Percentiles rank a stretch among this genome's conserved stretches.
Conservation (phyloP, 2,113 vertebrate genomes). For the Nasalis larvatus region DNA sequence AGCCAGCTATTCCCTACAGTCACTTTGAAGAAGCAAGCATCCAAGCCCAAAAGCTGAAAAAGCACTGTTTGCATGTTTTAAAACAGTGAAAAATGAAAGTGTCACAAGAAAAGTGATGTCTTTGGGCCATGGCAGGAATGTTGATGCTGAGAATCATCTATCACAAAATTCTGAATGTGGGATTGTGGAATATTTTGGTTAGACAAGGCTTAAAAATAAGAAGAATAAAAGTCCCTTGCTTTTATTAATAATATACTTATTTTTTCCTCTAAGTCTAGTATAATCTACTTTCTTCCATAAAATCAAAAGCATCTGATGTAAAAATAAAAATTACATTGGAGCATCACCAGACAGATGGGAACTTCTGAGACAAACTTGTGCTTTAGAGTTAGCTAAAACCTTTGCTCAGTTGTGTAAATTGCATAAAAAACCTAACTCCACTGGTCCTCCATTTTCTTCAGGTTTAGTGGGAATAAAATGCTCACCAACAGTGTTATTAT, state of each 20-base stretch:
- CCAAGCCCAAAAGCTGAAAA: not conserved
- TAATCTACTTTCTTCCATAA: not conserved
- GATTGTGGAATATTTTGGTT: not conserved
- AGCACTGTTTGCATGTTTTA: not conserved
- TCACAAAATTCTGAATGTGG: not conserved
- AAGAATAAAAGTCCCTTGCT: not conserved
- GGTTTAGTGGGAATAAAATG: not conserved
- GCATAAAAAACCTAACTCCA: not conserved
- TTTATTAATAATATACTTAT: not conserved
- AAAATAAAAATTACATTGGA: not conserved
- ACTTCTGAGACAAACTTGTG: not conserved
- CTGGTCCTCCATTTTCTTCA: not conserved
- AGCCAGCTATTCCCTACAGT: not conserved
- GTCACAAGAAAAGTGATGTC: slow-evolving; percentile 16
- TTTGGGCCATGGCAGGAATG: not conserved
- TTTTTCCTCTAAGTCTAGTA: slow-evolving; percentile 15
- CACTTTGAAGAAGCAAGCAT: slow-evolving; percentile 29
- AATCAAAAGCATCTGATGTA: not conserved
- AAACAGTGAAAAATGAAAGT: slow-evolving; percentile 36
- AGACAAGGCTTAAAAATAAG: not conserved
- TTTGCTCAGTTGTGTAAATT: not conserved
- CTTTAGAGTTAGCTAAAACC: not conserved
- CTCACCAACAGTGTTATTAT: not conserved
- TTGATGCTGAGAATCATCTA: not conserved
- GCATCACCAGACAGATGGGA: not conserved